A percentile compares a stretch with the other conserved stretches of the same genome.
phyloP scores from a whole-genome alignment of 92 coral and sea anemone species.

The Paragorgia papillata region DNA sequence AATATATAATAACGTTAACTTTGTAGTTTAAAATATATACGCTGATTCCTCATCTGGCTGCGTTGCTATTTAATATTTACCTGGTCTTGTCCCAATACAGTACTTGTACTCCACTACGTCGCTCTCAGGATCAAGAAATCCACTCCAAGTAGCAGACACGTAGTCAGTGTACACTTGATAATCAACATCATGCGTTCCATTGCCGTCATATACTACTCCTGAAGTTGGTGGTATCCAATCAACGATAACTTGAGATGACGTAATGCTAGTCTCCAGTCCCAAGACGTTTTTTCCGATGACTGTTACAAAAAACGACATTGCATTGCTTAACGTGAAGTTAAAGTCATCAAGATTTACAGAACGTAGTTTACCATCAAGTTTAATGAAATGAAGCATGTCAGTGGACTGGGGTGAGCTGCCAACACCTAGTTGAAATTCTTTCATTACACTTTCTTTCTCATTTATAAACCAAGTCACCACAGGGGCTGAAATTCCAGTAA shows the following conservation, averaged over 20 bases:
- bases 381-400: constrained; percentile 63
- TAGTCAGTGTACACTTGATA: constrained; percentile 58
- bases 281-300: constrained; percentile 78
- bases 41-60: no score
- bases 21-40: no score
- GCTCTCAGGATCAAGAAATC: constrained; percentile 81
- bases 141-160: constrained; percentile 79
- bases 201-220: constrained; percentile 83
- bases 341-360: constrained; percentile 70
- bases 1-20: no score
- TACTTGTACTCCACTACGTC: constrained; percentile 72
- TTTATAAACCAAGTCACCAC: constrained; percentile 84
- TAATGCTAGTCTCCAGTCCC: constrained; percentile 73
- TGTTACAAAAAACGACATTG: constrained; percentile 73
- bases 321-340: constrained; percentile 71
- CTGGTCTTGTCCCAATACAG: constrained; percentile 84
- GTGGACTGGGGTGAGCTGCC: constrained; percentile 78
- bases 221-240: constrained; percentile 85
- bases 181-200: constrained; percentile 67
- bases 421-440: constrained; percentile 67
- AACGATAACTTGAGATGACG: constrained; percentile 86
- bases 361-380: constrained; percentile 58
- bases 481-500: constrained; percentile 74
- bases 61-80: constrained; percentile 49
- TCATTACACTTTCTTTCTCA: constrained; percentile 85